Evolutionary conservation across 2,113 vertebrate genomes (phyloP).

Genomic region (Pelodiscus sinensis): DNA sequence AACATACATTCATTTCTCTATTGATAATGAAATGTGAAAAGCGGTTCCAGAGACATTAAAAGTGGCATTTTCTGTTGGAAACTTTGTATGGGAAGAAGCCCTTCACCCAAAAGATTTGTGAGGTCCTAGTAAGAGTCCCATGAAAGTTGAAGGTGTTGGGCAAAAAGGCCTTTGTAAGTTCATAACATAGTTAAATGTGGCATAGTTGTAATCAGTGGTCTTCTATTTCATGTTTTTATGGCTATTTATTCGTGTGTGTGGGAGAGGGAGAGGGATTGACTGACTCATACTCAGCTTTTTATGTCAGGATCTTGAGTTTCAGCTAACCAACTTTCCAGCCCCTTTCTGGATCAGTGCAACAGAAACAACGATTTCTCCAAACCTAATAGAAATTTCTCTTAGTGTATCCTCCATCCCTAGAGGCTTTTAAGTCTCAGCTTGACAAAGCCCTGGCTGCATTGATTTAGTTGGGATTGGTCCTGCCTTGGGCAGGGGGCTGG

Average conservation of each 20-base stretch:
- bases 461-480: no score
- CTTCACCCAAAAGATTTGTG: not conserved
- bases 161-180: not conserved
- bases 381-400: not conserved
- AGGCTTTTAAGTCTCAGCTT: no score
- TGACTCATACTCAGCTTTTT: not conserved
- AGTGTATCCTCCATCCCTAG: not conserved
- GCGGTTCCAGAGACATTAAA: not conserved
- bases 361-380: not conserved
- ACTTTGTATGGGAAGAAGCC: not conserved
- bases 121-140: not conserved
- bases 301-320: not conserved
- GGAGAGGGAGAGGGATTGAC: not conserved
- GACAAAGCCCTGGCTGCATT: no score
- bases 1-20: not conserved
- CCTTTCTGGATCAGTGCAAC: not conserved
- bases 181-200: not conserved
- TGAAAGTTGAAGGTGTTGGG: not conserved
- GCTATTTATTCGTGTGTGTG: not conserved
- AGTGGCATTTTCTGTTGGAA: not conserved
- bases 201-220: conserved; percentile 6
- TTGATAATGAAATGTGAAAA: not conserved
- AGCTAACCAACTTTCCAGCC: not conserved
- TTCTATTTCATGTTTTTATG: conserved; percentile 23
- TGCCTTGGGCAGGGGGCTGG: no score